These are phyloP conservation scores for Lepidurus couesii DNA, from an alignment of 1,140 invertebrate species.

Conservation along the genomic window DNA sequence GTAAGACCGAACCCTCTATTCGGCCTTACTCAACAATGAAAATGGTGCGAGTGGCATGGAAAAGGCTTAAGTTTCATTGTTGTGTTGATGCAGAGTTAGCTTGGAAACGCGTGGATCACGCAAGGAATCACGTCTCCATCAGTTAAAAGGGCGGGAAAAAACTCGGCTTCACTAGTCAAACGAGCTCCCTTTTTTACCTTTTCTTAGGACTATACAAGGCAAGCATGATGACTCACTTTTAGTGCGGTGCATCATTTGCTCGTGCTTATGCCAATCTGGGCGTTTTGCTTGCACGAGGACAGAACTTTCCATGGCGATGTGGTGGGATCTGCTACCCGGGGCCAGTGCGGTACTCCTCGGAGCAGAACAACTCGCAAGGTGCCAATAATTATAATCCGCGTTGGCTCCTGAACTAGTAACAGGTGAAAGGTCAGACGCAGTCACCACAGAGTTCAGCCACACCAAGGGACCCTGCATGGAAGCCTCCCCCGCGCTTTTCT, in stretches of 20 bases:
- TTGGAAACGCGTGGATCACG: too few species aligned
- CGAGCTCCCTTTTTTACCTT: not conserved
- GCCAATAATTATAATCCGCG: not conserved
- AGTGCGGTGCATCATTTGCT: constrained; percentile 41
- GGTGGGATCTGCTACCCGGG: not conserved
- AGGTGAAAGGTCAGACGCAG: constrained; percentile 14
- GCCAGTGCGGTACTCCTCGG: constrained; percentile 2
- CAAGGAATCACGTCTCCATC: not conserved
- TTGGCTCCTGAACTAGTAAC: not conserved
- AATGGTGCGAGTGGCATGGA: too few species aligned
- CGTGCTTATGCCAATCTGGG: constrained; percentile 59
- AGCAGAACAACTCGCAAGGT: not conserved
- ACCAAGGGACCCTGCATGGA: constrained; percentile 11
- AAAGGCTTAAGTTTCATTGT: too few species aligned
- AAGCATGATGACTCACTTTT: constrained; percentile 9
- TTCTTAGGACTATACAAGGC: constrained; percentile 22
- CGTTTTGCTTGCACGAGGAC: constrained; percentile 43
- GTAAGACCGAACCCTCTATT: not conserved
- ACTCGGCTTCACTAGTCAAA: not conserved
- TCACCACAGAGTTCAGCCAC: constrained; percentile 17
- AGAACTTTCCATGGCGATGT: constrained; percentile 42
- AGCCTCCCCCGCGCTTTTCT: not conserved
- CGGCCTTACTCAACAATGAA: too few species aligned
- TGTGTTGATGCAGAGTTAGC: too few species aligned
- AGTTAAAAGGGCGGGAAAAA: constrained; percentile 22